Base-by-base conservation (phyloP, 1,140 invertebrate species). In the Sinonovacula constricta region DNA sequence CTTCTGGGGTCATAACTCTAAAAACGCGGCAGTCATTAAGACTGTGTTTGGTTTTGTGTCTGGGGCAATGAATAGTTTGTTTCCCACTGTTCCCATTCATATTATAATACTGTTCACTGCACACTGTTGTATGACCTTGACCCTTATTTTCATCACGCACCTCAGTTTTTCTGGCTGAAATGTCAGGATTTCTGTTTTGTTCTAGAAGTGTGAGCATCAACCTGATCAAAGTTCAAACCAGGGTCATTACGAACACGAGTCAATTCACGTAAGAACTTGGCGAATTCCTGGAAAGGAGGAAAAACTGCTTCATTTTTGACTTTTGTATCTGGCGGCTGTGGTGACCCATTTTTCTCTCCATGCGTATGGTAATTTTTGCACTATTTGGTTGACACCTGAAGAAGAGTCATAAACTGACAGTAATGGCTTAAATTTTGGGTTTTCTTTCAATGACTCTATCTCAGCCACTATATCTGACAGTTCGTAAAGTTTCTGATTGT, bases 391-490 rank as follows among this genome's bases (percentile, higher is more conserved):
- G 26, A 72, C 26, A 31, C 59, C 53, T n/a, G 53, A 28, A 31
- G 68, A 49, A 3, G 62, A 67, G 39, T 72, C 39, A 18, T 79
- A 36, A 36, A 59, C 66, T 3, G 60, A n/a, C 26, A 69, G 51
- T 14, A 49, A 18, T 18, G 22, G 10, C 1, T 18, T 51, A 33
- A 45, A 77, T 18, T 45, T 51, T 5, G n/a, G 12, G 53, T 81
- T 31, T 53, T 81, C 53, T 24, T 81, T 82, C 2, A 68, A 22
- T 14, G 33, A 56, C 15, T 70, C 2, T 0, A 80, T 57, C 36
- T 82, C 81, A 18, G 53, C 45, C 14, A 82, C 24, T 0, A 76
- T 2, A 31, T 76, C 79, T 26, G 67, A 70, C 10, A 81, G 59
- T 57, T 81, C 74, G 65, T 65, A 81, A 0, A 81, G 24, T 57